Conservation (phyloP, 2,113 vertebrate genomes). For the Myocastor coypus region DNA sequence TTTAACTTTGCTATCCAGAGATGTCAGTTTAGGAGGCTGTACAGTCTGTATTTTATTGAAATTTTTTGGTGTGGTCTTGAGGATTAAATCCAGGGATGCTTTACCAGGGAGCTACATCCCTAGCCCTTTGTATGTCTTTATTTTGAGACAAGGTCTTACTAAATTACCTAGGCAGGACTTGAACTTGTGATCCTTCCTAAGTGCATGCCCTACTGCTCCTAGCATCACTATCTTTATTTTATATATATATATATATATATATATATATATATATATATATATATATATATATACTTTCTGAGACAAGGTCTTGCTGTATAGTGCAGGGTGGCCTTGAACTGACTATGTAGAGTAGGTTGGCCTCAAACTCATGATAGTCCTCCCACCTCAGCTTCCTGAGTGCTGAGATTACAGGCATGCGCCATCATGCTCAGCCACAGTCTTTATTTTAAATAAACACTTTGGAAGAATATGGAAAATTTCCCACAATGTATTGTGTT, state of each 20-base stretch:
- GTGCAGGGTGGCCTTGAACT: background rate
- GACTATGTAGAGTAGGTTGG: background rate
- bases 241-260: no score
- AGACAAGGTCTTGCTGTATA: background rate
- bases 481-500: no score
- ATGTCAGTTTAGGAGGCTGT: background rate
- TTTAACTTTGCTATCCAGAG: background rate
- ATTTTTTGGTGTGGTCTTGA: background rate
- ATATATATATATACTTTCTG: background rate
- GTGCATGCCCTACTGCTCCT: background rate
- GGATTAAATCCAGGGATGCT: background rate
- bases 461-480: background rate
- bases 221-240: background rate
- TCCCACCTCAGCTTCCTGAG: background rate
- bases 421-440: no score
- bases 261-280: no score
- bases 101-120: background rate
- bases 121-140: background rate
- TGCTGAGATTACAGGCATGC: background rate
- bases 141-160: background rate
- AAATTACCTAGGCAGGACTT: background rate
- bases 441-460: background rate
- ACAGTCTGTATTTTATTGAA: background rate
- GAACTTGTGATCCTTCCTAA: background rate
- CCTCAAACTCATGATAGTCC: background rate